These are phyloP conservation scores for Rhynchopsitta pachyrhyncha DNA, from an alignment of 2,113 vertebrate genomes.

Conservation along the genomic window DNA sequence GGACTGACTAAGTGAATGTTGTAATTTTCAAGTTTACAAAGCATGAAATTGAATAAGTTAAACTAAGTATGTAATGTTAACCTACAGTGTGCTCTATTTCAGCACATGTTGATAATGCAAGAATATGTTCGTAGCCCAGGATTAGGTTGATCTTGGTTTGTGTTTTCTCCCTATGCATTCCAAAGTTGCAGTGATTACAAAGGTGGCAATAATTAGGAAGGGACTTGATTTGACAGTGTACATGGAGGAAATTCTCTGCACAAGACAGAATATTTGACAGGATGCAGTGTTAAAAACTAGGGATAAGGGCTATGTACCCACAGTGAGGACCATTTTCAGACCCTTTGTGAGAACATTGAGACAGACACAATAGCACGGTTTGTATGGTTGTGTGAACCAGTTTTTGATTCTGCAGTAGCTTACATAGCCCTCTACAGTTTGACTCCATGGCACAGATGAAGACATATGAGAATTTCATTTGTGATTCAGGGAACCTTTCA, in stretches of 20 bases:
- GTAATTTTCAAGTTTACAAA: background rate
- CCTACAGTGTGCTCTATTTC: background rate
- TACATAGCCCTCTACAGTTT: background rate
- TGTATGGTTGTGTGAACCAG: background rate
- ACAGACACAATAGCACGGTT: background rate
- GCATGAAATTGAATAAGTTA: background rate
- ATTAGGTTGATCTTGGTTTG: background rate
- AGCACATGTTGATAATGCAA: background rate
- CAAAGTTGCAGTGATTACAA: background rate
- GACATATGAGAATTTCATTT: background rate
- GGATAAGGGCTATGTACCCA: background rate
- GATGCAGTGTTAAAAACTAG: background rate
- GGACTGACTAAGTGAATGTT: background rate
- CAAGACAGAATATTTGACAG: background rate
- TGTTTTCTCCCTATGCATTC: background rate
- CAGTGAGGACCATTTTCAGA: background rate
- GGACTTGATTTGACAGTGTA: background rate
- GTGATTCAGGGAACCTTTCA: background rate
- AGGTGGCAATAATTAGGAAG: background rate
- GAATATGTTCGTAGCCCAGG: background rate
- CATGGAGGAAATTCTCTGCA: background rate
- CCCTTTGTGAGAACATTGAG: rapidly evolving
- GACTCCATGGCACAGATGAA: background rate
- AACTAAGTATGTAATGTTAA: background rate
- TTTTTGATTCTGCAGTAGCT: background rate